phyloP scores from a whole-genome alignment of 2,797 vertebrate genomes.

The Thaleichthys pacificus region DNA sequence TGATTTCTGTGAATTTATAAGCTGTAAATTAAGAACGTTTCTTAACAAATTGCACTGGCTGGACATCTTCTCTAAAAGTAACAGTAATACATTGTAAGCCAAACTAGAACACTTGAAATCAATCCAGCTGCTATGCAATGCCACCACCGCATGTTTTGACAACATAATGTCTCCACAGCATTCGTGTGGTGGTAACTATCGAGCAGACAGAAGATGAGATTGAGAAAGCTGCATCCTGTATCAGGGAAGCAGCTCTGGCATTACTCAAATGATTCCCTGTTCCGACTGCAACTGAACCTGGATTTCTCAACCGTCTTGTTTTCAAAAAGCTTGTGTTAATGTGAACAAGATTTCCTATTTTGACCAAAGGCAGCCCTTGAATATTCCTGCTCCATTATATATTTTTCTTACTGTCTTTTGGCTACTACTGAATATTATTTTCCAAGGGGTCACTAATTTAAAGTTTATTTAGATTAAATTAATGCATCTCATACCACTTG shows the following conservation, averaged over 20 bases:
- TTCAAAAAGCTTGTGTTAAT: constrained; percentile 1
- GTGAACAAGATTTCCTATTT: constrained; percentile 1
- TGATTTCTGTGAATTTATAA: too few species aligned
- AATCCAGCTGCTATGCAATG: too few species aligned
- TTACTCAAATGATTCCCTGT: constrained; percentile 63
- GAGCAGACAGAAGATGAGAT: constrained; percentile 89
- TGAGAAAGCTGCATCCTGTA: constrained; percentile 79
- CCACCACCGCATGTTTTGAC: not conserved
- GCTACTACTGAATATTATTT: not conserved
- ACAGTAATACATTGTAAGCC: too few species aligned
- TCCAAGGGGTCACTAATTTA: not conserved
- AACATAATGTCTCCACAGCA: constrained; percentile 71
- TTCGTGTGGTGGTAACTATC: constrained; percentile 88
- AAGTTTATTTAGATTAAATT: constrained; percentile 2
- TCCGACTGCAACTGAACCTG: not conserved
- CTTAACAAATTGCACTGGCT: too few species aligned
- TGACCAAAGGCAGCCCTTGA: constrained; percentile 15
- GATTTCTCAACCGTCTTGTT: not conserved
- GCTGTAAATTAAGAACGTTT: too few species aligned
- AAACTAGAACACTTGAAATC: too few species aligned
- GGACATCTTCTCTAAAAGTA: too few species aligned
- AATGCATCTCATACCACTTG: not conserved
- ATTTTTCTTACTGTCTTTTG: not conserved
- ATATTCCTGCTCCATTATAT: not conserved
- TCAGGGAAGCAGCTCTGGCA: constrained; percentile 80